Base-by-base conservation (phyloP, 2,888 invertebrate genomes). In the Antheraea yamamai region DNA sequence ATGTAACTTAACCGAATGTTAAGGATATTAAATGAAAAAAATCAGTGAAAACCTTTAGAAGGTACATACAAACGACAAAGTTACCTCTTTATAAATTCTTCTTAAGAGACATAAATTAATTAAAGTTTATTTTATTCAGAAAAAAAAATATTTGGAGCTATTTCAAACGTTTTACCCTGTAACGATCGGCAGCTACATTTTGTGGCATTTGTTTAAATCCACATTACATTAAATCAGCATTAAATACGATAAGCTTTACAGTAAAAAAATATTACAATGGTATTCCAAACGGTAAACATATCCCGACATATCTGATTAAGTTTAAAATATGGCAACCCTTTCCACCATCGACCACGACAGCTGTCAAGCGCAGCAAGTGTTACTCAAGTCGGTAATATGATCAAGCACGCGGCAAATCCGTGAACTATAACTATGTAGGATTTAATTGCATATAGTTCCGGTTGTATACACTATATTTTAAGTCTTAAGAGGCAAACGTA, bases 361-460 rank as follows among this genome's bases (percentile, higher is more conserved):
- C 26, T 64, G 64, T 64, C 64, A 64, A 64, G 64, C 64, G 64
- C 64, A 64, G 26, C 14, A 26, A 66, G 64, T 26, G 64, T 66
- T 66, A 30, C 64, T 30, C 64, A 30, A 66, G 30, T 66, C 30
- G 26, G 64, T 66, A 66, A 66, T 66, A 4, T 26, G 26, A 66
- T 66, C 16, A 66, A 16, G 64, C 64, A 66, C 64, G 64, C 64
- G 64, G 30, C 64, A 66, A 66, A 66, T 16, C 64, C 64, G 30
- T 66, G 30, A 66, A 66, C 2, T 66, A 30, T 61, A 14, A 66
- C 4, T 47, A 47, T 30, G 64, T 66, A 30, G 30, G 30, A 66
- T 66, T 12, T 30, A 66, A 66, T 66, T 66, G 64, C 64, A 66
- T 16, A 14, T 16, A 14, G 16, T 66, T 66, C 64, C 64, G 30